phyloP scores from a whole-genome alignment of 2,797 vertebrate species.

The Muraenolepis orangiensis region DNA sequence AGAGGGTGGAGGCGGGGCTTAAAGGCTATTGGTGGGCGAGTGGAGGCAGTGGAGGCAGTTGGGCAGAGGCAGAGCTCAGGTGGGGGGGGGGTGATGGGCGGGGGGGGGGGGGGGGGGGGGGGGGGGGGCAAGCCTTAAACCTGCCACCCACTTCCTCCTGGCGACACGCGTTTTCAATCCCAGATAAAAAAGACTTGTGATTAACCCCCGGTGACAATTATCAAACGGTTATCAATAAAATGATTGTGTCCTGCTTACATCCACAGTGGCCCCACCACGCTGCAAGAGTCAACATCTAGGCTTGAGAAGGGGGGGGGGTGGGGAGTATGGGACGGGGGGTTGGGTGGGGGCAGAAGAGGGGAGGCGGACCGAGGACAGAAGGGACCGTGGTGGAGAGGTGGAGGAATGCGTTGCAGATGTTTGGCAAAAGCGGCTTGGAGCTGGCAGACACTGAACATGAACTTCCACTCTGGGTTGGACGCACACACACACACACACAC shows the following conservation, averaged over 20 bases:
- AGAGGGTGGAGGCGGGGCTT: conserved; percentile 40
- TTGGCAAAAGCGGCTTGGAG: conserved; percentile 73
- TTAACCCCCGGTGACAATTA: not conserved
- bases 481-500: conserved; percentile 40
- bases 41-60: not conserved
- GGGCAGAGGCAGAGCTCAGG: not conserved
- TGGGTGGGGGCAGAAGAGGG: conserved; percentile 8
- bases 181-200: not conserved
- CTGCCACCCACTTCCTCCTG: not conserved
- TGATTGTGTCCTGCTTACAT: conserved; percentile 46
- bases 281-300: not conserved
- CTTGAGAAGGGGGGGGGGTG: not conserved
- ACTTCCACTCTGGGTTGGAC: conserved; percentile 70
- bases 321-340: not conserved
- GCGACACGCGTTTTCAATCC: not conserved
- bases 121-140: not conserved
- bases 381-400: conserved; percentile 34
- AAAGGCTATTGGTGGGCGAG: conserved; percentile 26
- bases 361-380: conserved; percentile 19
- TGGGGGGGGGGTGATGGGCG: not conserved
- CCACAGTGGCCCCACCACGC: conserved; percentile 26
- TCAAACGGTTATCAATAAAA: not conserved
- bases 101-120: no score
- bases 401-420: conserved; percentile 59
- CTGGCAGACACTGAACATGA: conserved; percentile 85